Base-by-base conservation (phyloP, 1,140 invertebrate species). In the Stenopsyche tienmushanensis region DNA sequence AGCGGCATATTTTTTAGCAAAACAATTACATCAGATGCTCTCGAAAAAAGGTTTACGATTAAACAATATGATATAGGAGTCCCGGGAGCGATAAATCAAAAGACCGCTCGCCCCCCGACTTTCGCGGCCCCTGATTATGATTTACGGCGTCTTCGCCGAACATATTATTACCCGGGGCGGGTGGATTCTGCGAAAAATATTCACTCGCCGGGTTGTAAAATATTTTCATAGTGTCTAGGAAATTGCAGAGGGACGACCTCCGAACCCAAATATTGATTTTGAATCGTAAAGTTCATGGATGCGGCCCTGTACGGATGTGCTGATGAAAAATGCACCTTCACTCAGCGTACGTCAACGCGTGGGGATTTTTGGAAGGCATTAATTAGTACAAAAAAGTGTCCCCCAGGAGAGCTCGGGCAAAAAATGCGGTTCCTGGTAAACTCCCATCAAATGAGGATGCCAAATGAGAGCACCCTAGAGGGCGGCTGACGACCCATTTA, bases 71-170 rank as follows among this genome's bases (percentile, higher is more conserved):
- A n/a, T n/a, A n/a, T n/a, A n/a, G n/a, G 57, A 25, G 49, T 13
- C 9, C 24, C 9, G 24, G 44, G 9, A 24, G 42, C 47, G 17
- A 67, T 67, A 63, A 67, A 67, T 63, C 65, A 63, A 50, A 26
- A 44, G 57, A n/a, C 24, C 64, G 52, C 42, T 29, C 44, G 52
- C 29, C 29, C 20, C 34, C 63, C 23, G 34, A 15, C 53, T 29
- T 42, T 64, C 62, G 17, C 34, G 1, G 41, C 55, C 39, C 39
- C 66, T 65, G 57, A 68, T 65, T 64, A 68, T 68, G 66, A 68
- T 68, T 68, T 68, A 68, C 62, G 41, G 29, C 26, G 52, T 39
- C 62, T 49, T 39, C 39, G 55, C 45, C 44, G 55, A 59, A 59
- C 47, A 42, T 44, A 49, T 64, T 64, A 68, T 49, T 60, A 55